These are phyloP conservation scores for Lutjanus argentimaculatus DNA, from an alignment of 2,797 vertebrate species.

Conservation along the genomic window DNA sequence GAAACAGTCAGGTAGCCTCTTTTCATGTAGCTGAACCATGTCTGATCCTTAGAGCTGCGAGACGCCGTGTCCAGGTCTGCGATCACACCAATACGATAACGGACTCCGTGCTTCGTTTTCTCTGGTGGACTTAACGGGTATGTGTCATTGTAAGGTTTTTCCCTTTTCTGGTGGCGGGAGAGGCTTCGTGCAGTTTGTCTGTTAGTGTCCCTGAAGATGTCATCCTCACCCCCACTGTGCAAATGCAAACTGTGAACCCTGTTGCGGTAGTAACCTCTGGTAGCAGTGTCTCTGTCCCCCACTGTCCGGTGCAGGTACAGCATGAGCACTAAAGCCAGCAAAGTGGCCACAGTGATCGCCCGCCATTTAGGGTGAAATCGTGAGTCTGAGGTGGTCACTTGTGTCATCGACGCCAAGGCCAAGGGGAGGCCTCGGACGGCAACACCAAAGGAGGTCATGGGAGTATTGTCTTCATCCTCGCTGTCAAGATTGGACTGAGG, in stretches of 20 bases:
- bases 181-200: conserved; percentile 39
- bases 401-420: conserved; percentile 91
- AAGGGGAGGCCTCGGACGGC: conserved; percentile 87
- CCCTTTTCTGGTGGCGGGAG: conserved; percentile 47
- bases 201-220: conserved; percentile 13
- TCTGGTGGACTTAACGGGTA: conserved; percentile 92
- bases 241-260: conserved; percentile 40
- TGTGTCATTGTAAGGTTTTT: conserved; percentile 92
- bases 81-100: conserved; percentile 93
- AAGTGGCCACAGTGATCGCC: conserved; percentile 86
- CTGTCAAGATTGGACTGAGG: conserved; percentile 66
- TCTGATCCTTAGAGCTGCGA: conserved; percentile 85
- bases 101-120: conserved; percentile 86
- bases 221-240: conserved; percentile 6
- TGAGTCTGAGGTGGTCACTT: conserved; percentile 85
- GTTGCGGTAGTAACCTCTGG: conserved; percentile 42
- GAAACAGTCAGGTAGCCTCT: conserved; percentile 92
- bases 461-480: conserved; percentile 50
- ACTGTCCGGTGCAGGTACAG: conserved; percentile 86
- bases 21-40: conserved; percentile 97
- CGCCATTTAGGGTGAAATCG: conserved; percentile 95
- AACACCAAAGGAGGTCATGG: conserved; percentile 87
- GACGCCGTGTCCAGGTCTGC: conserved; percentile 95
- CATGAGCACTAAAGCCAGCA: conserved; percentile 85
- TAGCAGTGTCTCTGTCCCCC: conserved; percentile 41